Percentiles rank a stretch among this genome's conserved stretches.
phyloP scores from a whole-genome alignment of 2,888 invertebrate species.

The Leucophenga montana region DNA sequence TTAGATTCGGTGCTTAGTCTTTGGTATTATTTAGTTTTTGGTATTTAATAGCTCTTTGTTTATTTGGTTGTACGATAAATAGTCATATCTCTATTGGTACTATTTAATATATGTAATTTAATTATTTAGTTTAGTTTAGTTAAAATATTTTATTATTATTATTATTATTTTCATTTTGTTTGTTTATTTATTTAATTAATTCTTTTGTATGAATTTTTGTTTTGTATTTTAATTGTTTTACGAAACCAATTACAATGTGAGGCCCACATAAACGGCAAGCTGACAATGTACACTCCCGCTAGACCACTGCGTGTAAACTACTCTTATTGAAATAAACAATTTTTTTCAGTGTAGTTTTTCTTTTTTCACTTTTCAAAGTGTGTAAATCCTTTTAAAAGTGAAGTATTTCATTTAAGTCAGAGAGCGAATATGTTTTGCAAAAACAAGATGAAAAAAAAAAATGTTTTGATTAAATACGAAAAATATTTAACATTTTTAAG shows the following conservation, averaged over 20 bases:
- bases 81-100: background rate
- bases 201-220: conserved; percentile 46
- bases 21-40: conserved; percentile 50
- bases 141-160: conserved; percentile 32
- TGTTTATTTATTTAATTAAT: conserved; percentile 30
- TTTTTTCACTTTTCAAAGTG: conserved; percentile 22
- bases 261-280: conserved; percentile 82
- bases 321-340: conserved; percentile 71
- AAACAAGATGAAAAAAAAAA: too few relatives aligned
- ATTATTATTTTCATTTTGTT: conserved; percentile 31
- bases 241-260: conserved; percentile 70
- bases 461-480: too few relatives aligned
- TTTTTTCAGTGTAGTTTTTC: conserved; percentile 26
- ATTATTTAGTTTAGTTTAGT: conserved; percentile 38
- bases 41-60: conserved; percentile 2
- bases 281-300: conserved; percentile 76
- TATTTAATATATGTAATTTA: conserved; percentile 34
- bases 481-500: too few relatives aligned
- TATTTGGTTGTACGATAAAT: conserved; percentile 14
- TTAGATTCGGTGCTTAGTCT: conserved; percentile 56
- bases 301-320: conserved; percentile 74
- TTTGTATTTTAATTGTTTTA: conserved; percentile 53
- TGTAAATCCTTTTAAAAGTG: too few relatives aligned
- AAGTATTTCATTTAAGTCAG: conserved; percentile 31
- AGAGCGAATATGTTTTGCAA: too few relatives aligned